A percentile compares a stretch with the other conserved stretches of the same genome.
Conservation (phyloP, 2,797 vertebrate genomes). For the Oreochromis mossambicus region DNA sequence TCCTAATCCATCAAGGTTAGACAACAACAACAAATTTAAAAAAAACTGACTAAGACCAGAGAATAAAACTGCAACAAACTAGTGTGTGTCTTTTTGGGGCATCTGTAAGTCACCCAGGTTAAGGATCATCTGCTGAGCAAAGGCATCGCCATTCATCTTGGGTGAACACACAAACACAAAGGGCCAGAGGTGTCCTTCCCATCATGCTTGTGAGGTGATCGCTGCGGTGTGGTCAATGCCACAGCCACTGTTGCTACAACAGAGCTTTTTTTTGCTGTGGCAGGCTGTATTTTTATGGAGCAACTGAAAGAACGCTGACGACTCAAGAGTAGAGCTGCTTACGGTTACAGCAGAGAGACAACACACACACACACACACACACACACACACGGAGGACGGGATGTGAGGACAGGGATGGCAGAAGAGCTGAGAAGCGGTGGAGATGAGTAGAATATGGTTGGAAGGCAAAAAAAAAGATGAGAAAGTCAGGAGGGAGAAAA, state of each 20-base stretch:
- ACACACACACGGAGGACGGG: constrained; percentile 4
- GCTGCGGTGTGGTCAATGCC: constrained; percentile 61
- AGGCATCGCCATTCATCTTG: constrained; percentile 54
- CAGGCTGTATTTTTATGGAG: constrained; percentile 73
- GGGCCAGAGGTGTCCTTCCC: constrained; percentile 60
- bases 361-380: constrained; percentile 12
- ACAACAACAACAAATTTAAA: neutral
- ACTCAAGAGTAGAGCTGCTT: constrained; percentile 67
- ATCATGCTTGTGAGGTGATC: constrained; percentile 46
- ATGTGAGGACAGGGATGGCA: neutral
- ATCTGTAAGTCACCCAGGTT: constrained; percentile 45
- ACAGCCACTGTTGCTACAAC: constrained; percentile 62
- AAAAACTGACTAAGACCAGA: neutral
- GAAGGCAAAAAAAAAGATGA: constrained; percentile 1
- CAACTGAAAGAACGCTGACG: constrained; percentile 69
- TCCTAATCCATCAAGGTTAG: neutral
- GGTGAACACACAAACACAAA: constrained; percentile 8
- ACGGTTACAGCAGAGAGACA: constrained; percentile 54
- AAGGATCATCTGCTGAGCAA: constrained; percentile 60
- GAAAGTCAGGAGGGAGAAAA: neutral
- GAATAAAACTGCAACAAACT: constrained; percentile 7
- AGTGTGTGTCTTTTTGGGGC: neutral
- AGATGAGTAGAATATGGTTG: constrained; percentile 16
- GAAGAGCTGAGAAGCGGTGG: constrained; percentile 9
- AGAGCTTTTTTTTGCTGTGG: constrained; percentile 65